A percentile compares a stretch with the other conserved stretches of the same genome.
Evolutionary conservation across 2,888 invertebrate species (phyloP).

Genomic region (Rhagonycha lutea): DNA sequence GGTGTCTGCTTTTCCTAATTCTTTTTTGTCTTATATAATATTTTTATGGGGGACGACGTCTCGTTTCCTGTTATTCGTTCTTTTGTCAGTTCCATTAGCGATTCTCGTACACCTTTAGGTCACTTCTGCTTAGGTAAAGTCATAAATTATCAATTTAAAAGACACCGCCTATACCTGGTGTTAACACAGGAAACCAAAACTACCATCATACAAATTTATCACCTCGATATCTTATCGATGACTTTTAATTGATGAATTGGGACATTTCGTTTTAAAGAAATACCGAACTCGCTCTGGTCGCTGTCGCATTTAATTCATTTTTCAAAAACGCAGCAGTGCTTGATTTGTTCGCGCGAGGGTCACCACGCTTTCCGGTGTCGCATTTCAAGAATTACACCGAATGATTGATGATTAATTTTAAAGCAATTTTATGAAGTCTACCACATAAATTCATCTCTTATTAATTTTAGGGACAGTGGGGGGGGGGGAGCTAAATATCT

Average conservation of each 20-base stretch:
- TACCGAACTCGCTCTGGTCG: background rate
- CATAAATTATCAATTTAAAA: conserved; percentile 2
- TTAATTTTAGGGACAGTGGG: no score
- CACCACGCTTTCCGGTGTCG: no score
- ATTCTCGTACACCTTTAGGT: background rate
- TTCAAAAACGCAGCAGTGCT: background rate
- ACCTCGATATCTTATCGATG: background rate
- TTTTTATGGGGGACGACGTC: background rate
- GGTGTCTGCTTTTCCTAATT: background rate
- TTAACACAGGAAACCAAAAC: background rate
- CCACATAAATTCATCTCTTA: no score
- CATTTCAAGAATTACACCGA: background rate
- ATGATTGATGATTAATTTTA: background rate
- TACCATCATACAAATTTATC: background rate
- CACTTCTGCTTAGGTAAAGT: background rate
- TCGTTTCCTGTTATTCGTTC: background rate
- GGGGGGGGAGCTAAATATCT: no score
- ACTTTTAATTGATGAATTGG: background rate
- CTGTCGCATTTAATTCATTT: background rate
- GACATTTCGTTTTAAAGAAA: background rate
- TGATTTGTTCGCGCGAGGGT: background rate
- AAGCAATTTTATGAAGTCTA: no score
- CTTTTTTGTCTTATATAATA: background rate
- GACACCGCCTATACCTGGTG: background rate
- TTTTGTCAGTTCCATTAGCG: background rate